Conservation (phyloP, 1,140 invertebrate genomes). For the Doryteuthis pealeii region DNA sequence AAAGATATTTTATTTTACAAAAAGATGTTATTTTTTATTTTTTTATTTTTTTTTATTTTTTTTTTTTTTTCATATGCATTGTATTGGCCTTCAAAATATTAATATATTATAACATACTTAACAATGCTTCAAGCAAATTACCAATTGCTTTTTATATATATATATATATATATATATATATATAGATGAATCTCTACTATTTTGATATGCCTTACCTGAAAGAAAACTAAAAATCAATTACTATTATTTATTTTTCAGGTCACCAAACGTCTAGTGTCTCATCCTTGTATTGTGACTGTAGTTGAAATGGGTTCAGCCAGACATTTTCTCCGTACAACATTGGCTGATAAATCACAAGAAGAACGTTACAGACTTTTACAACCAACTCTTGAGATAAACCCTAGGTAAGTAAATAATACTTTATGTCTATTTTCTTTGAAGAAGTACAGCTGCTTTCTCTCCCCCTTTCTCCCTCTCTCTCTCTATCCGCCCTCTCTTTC, state of each 20-base stretch:
- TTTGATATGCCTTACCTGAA: too few relatives aligned
- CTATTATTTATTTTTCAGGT: slow-evolving; percentile 56
- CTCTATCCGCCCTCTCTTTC: background rate
- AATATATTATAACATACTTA: too few relatives aligned
- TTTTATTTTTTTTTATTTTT: too few relatives aligned
- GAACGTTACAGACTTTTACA: slow-evolving; percentile 83
- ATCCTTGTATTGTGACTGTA: slow-evolving; percentile 92
- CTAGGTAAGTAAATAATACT: slow-evolving; percentile 78
- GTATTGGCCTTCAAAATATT: too few relatives aligned
- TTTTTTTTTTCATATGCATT: too few relatives aligned
- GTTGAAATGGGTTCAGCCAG: slow-evolving; percentile 94
- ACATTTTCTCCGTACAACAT: slow-evolving; percentile 89
- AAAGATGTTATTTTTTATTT: too few relatives aligned
- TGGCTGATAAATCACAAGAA: slow-evolving; percentile 81
- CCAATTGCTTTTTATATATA: too few relatives aligned
- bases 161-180: too few relatives aligned
- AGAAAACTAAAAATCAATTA: too few relatives aligned
- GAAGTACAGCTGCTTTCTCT: background rate
- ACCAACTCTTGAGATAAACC: slow-evolving; percentile 91
- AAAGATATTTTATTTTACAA: too few relatives aligned
- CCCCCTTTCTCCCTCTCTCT: background rate
- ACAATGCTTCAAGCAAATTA: too few relatives aligned
- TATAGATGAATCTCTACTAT: too few relatives aligned
- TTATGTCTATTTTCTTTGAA: slow-evolving; percentile 14
- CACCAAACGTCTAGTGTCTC: slow-evolving; percentile 79